Base-by-base conservation (phyloP, 37 sponge, comb jelly and placozoan species). In the Theonella swinhoei region DNA sequence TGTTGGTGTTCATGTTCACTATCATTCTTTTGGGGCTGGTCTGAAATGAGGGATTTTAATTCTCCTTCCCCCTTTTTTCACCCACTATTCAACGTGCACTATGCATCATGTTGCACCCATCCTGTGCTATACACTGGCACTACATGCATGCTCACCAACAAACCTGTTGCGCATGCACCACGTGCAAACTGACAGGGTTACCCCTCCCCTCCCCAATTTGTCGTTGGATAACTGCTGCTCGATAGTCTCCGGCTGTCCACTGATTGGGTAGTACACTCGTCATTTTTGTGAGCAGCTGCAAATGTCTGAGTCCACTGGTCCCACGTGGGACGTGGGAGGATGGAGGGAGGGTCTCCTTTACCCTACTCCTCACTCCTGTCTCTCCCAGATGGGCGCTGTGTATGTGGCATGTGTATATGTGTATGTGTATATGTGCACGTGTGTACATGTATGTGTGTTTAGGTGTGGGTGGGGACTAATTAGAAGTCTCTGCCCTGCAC, bases 131-230 rank as follows among this genome's bases (percentile, higher is more conserved):
- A 29, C 70, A 39, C 59, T 26, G 22, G 70, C 70, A 69, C 70
- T 69, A 35, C 39, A 36, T 36, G 40, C 82, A 72, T 36, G 22
- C 61, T 26, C 72, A 41, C 41, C 7, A 7, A 32, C 69, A 20
- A 68, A 28, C 34, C 34, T 70, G 26, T 34, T 70, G 39, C 43
- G 72, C 81, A 81, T 81, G 62, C 72, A 37, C 54, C 25, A 78
- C 70, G 43, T 67, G 66, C 82, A 72, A 80, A 54, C 30, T 76
- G 60, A 54, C 62, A n/a, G 28, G 60, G 61, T 32, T 2, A 58
- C 34, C 76, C 1, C 58, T 62, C 62, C 34, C 62, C 58, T 34
- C 32, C 62, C 54, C 54, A 14, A 7, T 47, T 47, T 47, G 54
- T 47, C 54, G 54, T 47, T 47, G 54, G 54, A 47, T 47, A 47